These are phyloP conservation scores for Panagrolaimus sp. DNA, from an alignment of 1,140 invertebrate species.

Conservation along the genomic window DNA sequence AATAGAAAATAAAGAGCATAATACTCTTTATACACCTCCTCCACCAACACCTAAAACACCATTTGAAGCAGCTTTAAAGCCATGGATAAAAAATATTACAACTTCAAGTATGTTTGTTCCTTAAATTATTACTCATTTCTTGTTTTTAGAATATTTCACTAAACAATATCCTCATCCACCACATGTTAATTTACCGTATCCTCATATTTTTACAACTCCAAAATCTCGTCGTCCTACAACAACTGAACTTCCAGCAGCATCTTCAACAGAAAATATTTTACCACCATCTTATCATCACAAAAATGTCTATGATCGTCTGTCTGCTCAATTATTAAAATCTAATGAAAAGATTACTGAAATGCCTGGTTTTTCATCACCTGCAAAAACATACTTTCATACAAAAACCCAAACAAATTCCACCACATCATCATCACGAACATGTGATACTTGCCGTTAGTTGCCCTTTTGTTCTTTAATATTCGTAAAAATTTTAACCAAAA, in stretches of 20 bases:
- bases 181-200: slow-evolving; percentile 8
- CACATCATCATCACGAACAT: neutral
- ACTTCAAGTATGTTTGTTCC: neutral
- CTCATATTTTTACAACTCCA: slow-evolving; percentile 5
- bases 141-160: neutral
- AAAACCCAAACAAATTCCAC: neutral
- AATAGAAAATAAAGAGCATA: neutral
- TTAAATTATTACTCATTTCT: neutral
- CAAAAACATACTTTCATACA: neutral
- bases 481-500: too few species aligned
- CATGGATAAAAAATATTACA: slow-evolving; percentile 9
- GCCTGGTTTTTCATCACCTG: neutral
- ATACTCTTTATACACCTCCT: neutral
- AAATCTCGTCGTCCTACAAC: neutral
- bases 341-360: neutral
- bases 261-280: neutral
- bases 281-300: neutral
- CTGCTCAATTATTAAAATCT: too few species aligned
- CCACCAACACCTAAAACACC: neutral
- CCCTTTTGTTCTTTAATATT: neutral
- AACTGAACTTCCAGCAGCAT: neutral
- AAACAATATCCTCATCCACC: neutral
- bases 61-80: slow-evolving; percentile 4
- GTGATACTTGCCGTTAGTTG: slow-evolving; percentile 14
- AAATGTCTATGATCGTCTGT: neutral